Conservation (phyloP, 2,888 invertebrate genomes). For the Epinotia demarniana region DNA sequence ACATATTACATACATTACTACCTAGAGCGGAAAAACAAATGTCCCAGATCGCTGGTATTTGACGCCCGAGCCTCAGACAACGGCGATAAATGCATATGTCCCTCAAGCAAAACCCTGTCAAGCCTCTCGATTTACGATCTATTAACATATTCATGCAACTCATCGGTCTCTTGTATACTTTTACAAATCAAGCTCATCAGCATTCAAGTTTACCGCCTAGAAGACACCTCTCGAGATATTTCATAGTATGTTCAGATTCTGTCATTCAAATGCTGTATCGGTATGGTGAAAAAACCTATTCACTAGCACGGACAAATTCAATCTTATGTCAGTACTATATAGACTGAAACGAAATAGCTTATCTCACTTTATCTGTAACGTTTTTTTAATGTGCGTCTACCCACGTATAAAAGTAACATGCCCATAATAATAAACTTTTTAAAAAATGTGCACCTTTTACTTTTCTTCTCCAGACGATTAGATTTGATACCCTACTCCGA, state of each 20-base stretch:
- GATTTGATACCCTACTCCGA: too few species aligned
- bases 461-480: too few species aligned
- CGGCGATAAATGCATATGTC: not conserved
- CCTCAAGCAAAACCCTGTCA: conserved; percentile 4
- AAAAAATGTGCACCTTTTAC: too few species aligned
- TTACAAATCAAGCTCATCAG: conserved; percentile 39
- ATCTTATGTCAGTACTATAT: too few species aligned
- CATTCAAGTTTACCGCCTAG: conserved; percentile 31
- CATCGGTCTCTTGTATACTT: conserved; percentile 32
- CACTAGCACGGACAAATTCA: too few species aligned
- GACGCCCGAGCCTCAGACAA: too few species aligned
- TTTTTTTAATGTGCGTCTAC: not conserved
- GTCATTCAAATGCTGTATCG: conserved; percentile 4
- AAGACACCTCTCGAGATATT: conserved; percentile 24
- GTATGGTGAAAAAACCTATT: not conserved
- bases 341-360: too few species aligned
- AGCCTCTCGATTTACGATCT: conserved; percentile 16
- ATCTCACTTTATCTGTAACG: too few species aligned
- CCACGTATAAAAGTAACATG: not conserved
- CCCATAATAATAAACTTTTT: not conserved
- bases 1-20: too few species aligned
- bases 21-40: too few species aligned
- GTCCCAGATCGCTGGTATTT: too few species aligned
- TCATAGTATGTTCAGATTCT: conserved; percentile 5
- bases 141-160: conserved; percentile 43